Conservation (phyloP, 2,113 vertebrate genomes). For the Aptenodytes forsteri region DNA sequence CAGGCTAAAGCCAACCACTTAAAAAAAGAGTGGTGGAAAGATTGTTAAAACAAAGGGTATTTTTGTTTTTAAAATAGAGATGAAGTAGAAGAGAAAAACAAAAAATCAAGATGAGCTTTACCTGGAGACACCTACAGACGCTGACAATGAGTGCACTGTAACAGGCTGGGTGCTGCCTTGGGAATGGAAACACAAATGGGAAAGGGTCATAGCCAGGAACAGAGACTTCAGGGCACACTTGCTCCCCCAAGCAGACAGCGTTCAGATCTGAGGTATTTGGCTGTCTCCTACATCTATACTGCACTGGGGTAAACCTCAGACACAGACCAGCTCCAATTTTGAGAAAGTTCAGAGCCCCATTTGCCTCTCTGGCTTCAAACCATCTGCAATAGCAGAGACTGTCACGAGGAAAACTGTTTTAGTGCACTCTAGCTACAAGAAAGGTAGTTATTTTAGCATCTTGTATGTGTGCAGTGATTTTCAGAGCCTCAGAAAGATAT, state of each 20-base stretch:
- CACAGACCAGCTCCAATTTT: not conserved
- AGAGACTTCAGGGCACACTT: not conserved
- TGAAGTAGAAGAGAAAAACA: not conserved
- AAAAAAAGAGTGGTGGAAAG: not conserved
- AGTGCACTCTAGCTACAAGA: not conserved
- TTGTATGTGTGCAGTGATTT: not conserved
- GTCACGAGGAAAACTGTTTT: not conserved
- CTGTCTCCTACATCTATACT: not conserved
- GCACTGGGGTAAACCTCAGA: not conserved
- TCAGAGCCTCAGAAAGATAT: not conserved
- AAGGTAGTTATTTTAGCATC: not conserved
- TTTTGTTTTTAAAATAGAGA: not conserved
- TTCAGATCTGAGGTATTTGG: not conserved
- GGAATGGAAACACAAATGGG: not conserved
- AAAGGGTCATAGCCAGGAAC: not conserved
- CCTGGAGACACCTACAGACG: not conserved
- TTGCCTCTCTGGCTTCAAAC: not conserved
- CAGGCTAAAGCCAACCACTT: not conserved
- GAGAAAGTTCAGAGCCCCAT: not conserved
- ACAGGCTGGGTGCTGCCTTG: not conserved
- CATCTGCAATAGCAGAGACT: not conserved
- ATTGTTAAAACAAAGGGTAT: not conserved
- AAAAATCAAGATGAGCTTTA: not conserved
- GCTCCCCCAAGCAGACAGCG: not conserved
- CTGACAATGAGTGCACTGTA: not conserved